Percentiles rank a stretch among this genome's conserved stretches.
Evolutionary conservation across 2,888 invertebrate species (phyloP).

Genomic region (Incurvaria masculella): DNA sequence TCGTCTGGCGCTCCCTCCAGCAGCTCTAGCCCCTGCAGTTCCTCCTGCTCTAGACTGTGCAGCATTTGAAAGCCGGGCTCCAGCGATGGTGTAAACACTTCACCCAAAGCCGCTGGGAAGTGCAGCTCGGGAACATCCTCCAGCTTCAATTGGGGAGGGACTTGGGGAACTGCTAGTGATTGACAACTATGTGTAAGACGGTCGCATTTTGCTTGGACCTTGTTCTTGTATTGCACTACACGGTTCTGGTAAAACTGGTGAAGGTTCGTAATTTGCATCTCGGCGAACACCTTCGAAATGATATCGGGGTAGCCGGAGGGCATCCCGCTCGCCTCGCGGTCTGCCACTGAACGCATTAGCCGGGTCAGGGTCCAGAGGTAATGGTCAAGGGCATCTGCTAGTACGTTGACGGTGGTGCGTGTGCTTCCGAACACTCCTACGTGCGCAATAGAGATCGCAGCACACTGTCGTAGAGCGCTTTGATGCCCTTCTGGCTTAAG

Average conservation of each 20-base stretch:
- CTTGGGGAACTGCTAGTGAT: constrained; percentile 21
- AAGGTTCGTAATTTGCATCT: constrained; percentile 41
- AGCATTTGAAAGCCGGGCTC: constrained; percentile 66
- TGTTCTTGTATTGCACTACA: constrained; percentile 38
- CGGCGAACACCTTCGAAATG: constrained; percentile 45
- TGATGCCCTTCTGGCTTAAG: constrained; percentile 48
- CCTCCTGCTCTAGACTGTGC: constrained; percentile 61
- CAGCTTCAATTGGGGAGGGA: constrained; percentile 29
- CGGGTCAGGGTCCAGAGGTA: constrained; percentile 47
- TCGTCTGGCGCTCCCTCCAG: constrained; percentile 42
- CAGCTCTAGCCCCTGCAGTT: constrained; percentile 40
- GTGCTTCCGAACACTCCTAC: constrained; percentile 39
- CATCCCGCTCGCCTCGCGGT: constrained; percentile 39
- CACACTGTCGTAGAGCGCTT: constrained; percentile 40
- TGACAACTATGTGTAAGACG: constrained; percentile 32
- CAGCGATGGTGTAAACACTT: constrained; percentile 54
- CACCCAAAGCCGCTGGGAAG: constrained; percentile 50
- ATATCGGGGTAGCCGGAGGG: constrained; percentile 45
- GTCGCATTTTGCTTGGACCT: constrained; percentile 34
- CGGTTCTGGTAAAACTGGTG: constrained; percentile 44
- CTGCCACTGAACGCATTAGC: constrained; percentile 36
- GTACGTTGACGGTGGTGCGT: constrained; percentile 34
- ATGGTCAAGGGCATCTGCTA: constrained; percentile 39
- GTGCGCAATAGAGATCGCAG: constrained; percentile 44
- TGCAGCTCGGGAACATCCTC: constrained; percentile 53